Conservation (phyloP, 1,140 invertebrate genomes). For the Rhynchophorus ferrugineus region DNA sequence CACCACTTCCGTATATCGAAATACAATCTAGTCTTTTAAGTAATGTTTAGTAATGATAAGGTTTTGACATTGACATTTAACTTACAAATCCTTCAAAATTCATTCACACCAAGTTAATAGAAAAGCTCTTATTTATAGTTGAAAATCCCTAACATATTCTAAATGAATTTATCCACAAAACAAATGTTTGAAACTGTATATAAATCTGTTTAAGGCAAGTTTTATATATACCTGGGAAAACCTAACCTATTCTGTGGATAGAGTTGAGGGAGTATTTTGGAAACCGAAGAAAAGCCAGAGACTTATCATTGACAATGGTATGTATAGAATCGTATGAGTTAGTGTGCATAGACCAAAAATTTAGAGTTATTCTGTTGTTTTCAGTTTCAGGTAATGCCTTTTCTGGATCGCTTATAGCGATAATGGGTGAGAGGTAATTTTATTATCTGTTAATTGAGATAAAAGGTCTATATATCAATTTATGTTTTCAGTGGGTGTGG, state of each 20-base stretch:
- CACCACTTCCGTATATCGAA: too few species aligned
- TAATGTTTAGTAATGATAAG: too few species aligned
- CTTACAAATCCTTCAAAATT: too few species aligned
- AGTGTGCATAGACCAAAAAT: background rate
- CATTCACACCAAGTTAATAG: too few species aligned
- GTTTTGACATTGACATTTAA: too few species aligned
- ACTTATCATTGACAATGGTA: conserved; percentile 15
- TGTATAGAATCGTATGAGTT: background rate
- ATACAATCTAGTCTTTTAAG: too few species aligned
- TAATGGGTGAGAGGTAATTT: conserved; percentile 44
- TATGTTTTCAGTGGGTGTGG: conserved; percentile 54
- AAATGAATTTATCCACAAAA: too few species aligned
- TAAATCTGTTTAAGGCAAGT: conserved; percentile 11
- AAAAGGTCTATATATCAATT: conserved; percentile 10
- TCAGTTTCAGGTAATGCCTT: conserved; percentile 41
- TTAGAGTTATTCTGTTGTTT: conserved; percentile 8
- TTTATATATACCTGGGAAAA: conserved; percentile 19
- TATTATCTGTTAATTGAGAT: conserved; percentile 16
- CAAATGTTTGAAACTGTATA: too few species aligned
- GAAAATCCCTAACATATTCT: too few species aligned
- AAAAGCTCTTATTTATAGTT: too few species aligned
- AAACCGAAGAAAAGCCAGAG: conserved; percentile 9
- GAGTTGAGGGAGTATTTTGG: conserved; percentile 1
- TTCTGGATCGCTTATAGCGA: conserved; percentile 40
- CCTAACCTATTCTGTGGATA: conserved; percentile 13